Base-by-base conservation (phyloP, 2,797 vertebrate genomes). In the Schizopygopsis malacanthus region DNA sequence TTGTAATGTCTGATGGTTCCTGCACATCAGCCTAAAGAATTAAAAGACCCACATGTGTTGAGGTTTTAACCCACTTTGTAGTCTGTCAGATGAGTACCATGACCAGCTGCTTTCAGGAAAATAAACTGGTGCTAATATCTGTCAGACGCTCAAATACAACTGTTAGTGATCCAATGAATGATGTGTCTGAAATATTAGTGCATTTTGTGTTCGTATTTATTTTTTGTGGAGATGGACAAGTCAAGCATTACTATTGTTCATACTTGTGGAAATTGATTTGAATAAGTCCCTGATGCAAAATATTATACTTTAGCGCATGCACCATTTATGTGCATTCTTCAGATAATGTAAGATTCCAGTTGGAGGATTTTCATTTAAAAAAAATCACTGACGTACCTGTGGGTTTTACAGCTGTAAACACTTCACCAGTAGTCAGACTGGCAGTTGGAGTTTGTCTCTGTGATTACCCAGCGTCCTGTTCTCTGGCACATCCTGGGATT, bases 401-500 rank as follows among this genome's bases (percentile, higher is more conserved):
- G 72, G 10, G 81, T 47, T 25, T 50, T 63, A 61, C 50, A 9
- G 13, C 5, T 45, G n/a, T 41, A 37, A 65, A 59, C 56, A 47
- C 47, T 43, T 70, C 61, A 43, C 77, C 33, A 41, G 70, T 37
- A 54, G 61, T 73, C n/a, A n/a, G 79, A 39, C 75, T 73, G 54
- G 50, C 69, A 41, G 45, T 50, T 76, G 52, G 63, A 73, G n/a
- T 70, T 50, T 72, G 52, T 45, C 52, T 82, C 13, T 61, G 54
- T 83, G 69, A 82, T 61, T 86, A 73, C 39, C 67, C 79, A 71
- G 50, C 47, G 77, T 78, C 56, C 81, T 72, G 69, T 71, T 18
- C 41, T 82, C 65, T 52, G 54, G 67, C 81, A 80, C 81, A 65
- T 79, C 43, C 52, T 75, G 71, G 52, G 73, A 73, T 69, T 70